Conservation (phyloP, 2,888 invertebrate genomes). For the Drepanosiphum platanoidis region DNA sequence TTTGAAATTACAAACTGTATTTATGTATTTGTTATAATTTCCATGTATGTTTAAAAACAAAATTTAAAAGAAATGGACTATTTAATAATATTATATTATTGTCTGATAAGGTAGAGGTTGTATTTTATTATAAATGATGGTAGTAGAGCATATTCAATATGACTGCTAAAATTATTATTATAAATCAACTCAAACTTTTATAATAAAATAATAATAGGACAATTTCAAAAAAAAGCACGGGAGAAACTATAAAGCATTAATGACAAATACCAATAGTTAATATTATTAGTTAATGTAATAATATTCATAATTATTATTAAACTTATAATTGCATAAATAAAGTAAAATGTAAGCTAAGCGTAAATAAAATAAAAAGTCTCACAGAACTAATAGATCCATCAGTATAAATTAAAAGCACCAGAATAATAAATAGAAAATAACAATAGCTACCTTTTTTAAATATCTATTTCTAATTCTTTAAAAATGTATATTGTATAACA, state of each 20-base stretch:
- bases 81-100: no score
- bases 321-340: not conserved
- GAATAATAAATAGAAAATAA: constrained; percentile 18
- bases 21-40: no score
- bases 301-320: not conserved
- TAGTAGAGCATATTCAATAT: no score
- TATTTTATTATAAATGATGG: no score
- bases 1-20: no score
- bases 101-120: no score
- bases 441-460: not conserved
- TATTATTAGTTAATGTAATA: not conserved
- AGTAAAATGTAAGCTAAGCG: constrained; percentile 18
- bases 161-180: no score
- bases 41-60: no score
- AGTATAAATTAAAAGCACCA: constrained; percentile 17
- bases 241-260: constrained; percentile 13
- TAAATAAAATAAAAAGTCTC: not conserved
- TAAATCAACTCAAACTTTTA: not conserved
- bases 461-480: not conserved
- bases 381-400: not conserved
- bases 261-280: not conserved
- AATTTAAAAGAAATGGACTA: no score
- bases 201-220: not conserved
- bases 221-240: not conserved
- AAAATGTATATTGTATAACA: not conserved